Evolutionary conservation across 2,888 invertebrate genomes (phyloP).

Genomic region (Ypsolopha scabrella): DNA sequence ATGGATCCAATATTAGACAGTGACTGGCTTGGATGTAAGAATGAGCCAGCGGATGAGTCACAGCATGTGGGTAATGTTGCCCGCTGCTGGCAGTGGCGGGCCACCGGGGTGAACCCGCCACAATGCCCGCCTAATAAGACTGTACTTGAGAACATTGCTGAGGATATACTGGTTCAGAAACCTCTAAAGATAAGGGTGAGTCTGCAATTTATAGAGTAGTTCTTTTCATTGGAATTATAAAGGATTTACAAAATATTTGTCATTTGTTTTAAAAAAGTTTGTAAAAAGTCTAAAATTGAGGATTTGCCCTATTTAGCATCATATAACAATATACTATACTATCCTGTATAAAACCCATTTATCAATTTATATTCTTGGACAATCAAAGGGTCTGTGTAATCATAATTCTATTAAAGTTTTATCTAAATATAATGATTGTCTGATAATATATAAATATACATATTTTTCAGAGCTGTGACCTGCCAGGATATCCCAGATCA

Average conservation of each 20-base stretch:
- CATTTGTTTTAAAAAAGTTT: too few relatives aligned
- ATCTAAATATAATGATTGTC: too few relatives aligned
- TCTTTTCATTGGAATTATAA: neutral
- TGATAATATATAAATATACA: neutral
- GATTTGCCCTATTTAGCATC: neutral
- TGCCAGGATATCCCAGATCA: slow-evolving; percentile 81
- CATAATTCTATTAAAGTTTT: too few relatives aligned
- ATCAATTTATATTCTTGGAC: too few relatives aligned
- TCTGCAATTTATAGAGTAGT: slow-evolving; percentile 7
- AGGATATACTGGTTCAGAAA: slow-evolving; percentile 73
- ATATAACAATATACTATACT: neutral
- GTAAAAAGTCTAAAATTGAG: too few relatives aligned
- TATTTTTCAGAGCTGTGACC: slow-evolving; percentile 72
- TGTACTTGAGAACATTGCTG: slow-evolving; percentile 73
- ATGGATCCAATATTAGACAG: slow-evolving; percentile 57
- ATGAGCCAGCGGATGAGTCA: slow-evolving; percentile 46
- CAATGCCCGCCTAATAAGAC: slow-evolving; percentile 52
- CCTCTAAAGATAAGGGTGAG: slow-evolving; percentile 73
- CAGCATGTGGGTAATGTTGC: slow-evolving; percentile 45
- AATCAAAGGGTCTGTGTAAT: too few relatives aligned
- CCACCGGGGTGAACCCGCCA: slow-evolving; percentile 46
- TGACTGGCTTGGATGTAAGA: slow-evolving; percentile 54
- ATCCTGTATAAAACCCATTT: neutral
- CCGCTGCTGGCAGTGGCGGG: slow-evolving; percentile 59
- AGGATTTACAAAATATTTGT: too few relatives aligned